These are phyloP conservation scores for Crypturellus tataupa DNA, from an alignment of 2,797 vertebrate genomes.

Conservation along the genomic window DNA sequence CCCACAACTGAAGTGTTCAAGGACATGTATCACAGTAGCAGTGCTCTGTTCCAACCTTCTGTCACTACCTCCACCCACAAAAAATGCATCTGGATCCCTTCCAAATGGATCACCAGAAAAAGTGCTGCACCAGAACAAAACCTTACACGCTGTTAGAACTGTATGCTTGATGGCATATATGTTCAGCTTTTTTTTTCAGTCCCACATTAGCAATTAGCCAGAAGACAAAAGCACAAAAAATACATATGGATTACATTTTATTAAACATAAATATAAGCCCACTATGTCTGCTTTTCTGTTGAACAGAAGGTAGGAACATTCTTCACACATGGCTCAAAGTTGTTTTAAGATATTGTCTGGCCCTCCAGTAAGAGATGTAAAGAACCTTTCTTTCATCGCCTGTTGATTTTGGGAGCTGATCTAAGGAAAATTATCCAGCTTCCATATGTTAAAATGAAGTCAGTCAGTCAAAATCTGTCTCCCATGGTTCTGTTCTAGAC, in stretches of 20 bases:
- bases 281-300: neutral
- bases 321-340: neutral
- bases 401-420: neutral
- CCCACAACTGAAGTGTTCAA: neutral
- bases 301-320: slow-evolving; percentile 23
- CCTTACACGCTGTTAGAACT: neutral
- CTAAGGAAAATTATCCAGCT: neutral
- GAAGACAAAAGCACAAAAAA: neutral
- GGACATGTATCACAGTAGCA: neutral
- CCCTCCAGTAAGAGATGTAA: neutral
- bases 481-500: neutral
- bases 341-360: neutral
- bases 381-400: neutral
- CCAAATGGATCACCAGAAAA: neutral
- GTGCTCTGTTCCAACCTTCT: neutral
- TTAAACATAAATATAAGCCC: neutral
- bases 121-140: neutral
- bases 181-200: neutral
- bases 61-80: neutral
- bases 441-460: neutral
- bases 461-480: neutral
- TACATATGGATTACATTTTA: neutral
- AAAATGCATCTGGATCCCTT: neutral
- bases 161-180: neutral
- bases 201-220: neutral